Base-by-base conservation (phyloP, 2,888 invertebrate species). In the Pyralis farinalis region DNA sequence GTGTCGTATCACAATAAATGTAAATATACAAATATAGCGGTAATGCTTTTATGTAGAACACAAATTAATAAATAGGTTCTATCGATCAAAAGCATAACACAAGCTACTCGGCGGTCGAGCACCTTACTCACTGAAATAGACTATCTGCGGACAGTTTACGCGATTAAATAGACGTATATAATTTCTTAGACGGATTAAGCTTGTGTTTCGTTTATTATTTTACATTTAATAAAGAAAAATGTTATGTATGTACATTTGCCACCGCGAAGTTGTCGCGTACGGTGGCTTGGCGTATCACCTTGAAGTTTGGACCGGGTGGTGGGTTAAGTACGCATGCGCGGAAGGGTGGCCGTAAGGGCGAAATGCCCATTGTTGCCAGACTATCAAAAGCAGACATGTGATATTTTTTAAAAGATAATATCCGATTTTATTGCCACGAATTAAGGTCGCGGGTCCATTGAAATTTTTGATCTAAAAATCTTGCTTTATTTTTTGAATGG, bases 201-300 rank as follows among this genome's bases (percentile, higher is more conserved):
- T 77, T 75, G 73, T 70, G 72, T 69, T 73, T 71, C 63, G 58
- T 72, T 66, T 71, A 63, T 62, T 69, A 70, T 70, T 76, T 66
- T 69, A 68, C 58, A 53, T 68, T 71, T 71, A 73, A 75, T 66
- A 66, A 58, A 67, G 61, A 68, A 76, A 70, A 73, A 76, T 83
- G 77, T 85, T 78, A 83, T 85, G 77, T 87, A 85, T 84, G 81
- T 84, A 86, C 81, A 83, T 75, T 63, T 69, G 68, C 61, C 58
- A 63, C 71, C 63, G 72, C 75, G 86, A 87, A 86, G 87, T 88
- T 88, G 70, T 63, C 64, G 73, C 70, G 71, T 66, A 57, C 60
- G 71, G 58, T 69, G 67, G 85, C 84, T 76, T 83, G 82, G 82
- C 74, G 53, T 63, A 67, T 69, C 58, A 60, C 55, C 58, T 59